phyloP scores from a whole-genome alignment of 2,113 vertebrate species.

The Arvicanthis niloticus region DNA sequence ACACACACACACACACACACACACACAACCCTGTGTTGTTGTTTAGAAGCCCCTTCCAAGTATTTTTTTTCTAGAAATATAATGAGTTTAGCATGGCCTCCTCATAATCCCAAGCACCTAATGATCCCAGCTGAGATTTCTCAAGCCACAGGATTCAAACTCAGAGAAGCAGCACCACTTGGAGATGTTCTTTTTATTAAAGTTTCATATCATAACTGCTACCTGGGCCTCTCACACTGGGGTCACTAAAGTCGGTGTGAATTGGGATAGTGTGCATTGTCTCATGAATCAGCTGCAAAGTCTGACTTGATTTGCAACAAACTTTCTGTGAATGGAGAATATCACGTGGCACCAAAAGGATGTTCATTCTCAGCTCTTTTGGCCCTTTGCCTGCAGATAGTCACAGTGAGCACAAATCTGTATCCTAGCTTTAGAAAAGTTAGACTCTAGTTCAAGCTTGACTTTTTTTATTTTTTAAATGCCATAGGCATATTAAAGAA shows the following conservation, averaged over 20 bases:
- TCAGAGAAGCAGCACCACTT: neutral
- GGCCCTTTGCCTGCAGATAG: neutral
- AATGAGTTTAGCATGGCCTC: neutral
- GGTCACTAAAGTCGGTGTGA: neutral
- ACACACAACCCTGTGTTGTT: neutral
- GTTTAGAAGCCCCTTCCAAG: neutral
- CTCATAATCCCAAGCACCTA: accelerated
- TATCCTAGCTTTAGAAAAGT: neutral
- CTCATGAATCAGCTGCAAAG: neutral
- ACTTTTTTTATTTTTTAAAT: neutral
- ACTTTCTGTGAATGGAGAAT: neutral
- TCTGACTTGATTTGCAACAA: neutral
- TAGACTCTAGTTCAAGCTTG: neutral
- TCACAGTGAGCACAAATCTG: neutral
- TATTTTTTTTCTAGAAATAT: neutral
- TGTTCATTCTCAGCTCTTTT: neutral
- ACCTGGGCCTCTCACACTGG: neutral
- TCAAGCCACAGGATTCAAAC: neutral
- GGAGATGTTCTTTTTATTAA: neutral
- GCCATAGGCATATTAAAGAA: neutral
- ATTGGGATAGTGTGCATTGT: neutral
- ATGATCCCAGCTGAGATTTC: neutral
- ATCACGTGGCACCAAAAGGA: neutral
- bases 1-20: too few relatives aligned
- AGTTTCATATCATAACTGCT: neutral